A percentile compares a stretch with the other conserved stretches of the same genome.
These are phyloP conservation scores for Beroe forskalii DNA, from an alignment of 37 sponge, comb jelly and placozoan species.

Conservation along the genomic window DNA sequence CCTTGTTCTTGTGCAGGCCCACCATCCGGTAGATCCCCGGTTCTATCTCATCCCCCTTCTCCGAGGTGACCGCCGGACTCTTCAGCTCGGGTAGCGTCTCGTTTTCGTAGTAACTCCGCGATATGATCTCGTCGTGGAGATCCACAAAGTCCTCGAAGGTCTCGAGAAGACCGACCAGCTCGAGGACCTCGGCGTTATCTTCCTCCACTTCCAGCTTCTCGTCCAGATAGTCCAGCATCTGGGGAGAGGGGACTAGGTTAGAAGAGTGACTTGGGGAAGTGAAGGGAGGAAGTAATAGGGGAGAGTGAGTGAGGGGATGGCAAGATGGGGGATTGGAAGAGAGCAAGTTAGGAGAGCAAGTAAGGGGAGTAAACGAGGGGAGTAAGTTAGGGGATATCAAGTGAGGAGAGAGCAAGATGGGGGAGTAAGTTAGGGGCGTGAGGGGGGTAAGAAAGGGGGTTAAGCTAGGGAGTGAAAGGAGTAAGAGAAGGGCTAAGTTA, in stretches of 20 bases:
- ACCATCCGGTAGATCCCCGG: slow-evolving; percentile 46
- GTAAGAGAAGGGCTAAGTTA: too few relatives aligned
- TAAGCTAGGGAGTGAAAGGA: too few relatives aligned
- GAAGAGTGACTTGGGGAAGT: too few relatives aligned
- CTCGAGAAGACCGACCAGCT: slow-evolving; percentile 39
- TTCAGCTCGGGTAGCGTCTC: slow-evolving; percentile 46
- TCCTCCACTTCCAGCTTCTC: slow-evolving; percentile 43
- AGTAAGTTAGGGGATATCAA: too few relatives aligned
- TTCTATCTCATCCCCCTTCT: neutral
- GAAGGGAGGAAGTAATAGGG: neutral
- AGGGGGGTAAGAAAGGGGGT: too few relatives aligned
- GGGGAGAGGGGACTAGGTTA: neutral
- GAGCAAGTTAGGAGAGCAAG: too few relatives aligned
- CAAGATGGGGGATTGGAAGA: neutral
- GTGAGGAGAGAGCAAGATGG: too few relatives aligned
- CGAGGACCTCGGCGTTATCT: slow-evolving; percentile 22
- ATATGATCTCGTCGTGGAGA: slow-evolving; percentile 41
- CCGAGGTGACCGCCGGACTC: neutral
- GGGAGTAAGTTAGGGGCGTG: too few relatives aligned
- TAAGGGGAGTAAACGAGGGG: too few relatives aligned
- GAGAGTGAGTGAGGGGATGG: neutral
- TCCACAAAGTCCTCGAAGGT: slow-evolving; percentile 48
- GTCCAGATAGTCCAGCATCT: slow-evolving; percentile 44
- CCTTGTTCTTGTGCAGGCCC: slow-evolving; percentile 45
- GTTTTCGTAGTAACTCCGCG: slow-evolving; percentile 47